These are phyloP conservation scores for Mastacembelus armatus DNA, from an alignment of 2,797 vertebrate genomes.

Conservation along the genomic window DNA sequence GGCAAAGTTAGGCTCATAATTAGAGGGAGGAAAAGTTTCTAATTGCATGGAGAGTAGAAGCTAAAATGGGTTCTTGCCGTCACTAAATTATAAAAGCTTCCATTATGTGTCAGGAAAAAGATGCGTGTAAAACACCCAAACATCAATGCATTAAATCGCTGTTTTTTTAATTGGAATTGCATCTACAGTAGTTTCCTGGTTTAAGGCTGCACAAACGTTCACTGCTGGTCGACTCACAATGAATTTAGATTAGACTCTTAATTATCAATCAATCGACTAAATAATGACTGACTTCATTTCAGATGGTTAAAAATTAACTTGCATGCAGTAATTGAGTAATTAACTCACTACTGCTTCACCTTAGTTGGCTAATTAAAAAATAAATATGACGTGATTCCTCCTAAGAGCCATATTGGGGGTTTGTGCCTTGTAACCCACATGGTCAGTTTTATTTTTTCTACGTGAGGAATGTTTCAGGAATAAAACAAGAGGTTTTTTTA, in stretches of 20 bases:
- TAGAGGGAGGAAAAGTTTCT: slow-evolving; percentile 90
- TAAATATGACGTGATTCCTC: slow-evolving; percentile 92
- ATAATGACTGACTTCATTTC: slow-evolving; percentile 96
- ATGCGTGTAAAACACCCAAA: slow-evolving; percentile 69
- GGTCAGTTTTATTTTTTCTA: background rate
- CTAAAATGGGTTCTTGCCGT: slow-evolving; percentile 82
- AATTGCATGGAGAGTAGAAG: slow-evolving; percentile 90
- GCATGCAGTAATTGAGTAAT: slow-evolving; percentile 96
- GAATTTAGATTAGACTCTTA: slow-evolving; percentile 98
- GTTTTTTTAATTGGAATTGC: slow-evolving; percentile 90
- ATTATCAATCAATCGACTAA: slow-evolving; percentile 97
- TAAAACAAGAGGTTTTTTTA: background rate
- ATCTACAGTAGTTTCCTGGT: slow-evolving; percentile 90
- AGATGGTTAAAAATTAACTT: slow-evolving; percentile 99
- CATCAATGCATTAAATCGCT: slow-evolving; percentile 88
- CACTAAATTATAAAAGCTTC: slow-evolving; percentile 86
- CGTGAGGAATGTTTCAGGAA: background rate
- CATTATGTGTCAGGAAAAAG: slow-evolving; percentile 76
- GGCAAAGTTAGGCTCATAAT: slow-evolving; percentile 91
- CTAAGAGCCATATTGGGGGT: slow-evolving; percentile 69
- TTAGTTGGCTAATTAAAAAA: slow-evolving; percentile 99
- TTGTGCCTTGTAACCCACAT: slow-evolving; percentile 13
- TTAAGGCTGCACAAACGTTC: slow-evolving; percentile 80
- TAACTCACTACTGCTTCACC: slow-evolving; percentile 96
- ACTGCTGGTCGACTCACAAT: slow-evolving; percentile 91